These are phyloP conservation scores for Calephelis perditalis DNA, from an alignment of 2,888 invertebrate species.

Conservation along the genomic window DNA sequence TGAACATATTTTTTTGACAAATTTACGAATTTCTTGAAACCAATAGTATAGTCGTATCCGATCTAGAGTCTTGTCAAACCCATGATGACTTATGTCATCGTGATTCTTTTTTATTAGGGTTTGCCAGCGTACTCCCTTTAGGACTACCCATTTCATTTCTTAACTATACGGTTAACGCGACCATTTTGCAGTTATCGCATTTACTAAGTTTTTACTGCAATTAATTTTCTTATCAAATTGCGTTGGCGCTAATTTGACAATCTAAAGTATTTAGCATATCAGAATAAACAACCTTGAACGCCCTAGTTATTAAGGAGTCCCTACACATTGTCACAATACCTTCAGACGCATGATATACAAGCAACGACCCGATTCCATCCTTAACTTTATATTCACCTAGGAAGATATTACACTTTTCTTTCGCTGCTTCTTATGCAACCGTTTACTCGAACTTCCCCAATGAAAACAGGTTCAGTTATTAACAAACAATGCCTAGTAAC, in stretches of 20 bases:
- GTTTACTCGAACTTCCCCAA: not conserved
- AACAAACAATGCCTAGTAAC: not conserved
- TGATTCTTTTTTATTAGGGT: constrained; percentile 26
- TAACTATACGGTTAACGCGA: constrained; percentile 23
- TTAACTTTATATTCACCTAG: not conserved
- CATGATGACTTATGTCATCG: constrained; percentile 29
- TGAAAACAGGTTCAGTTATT: not conserved
- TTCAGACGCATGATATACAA: not conserved
- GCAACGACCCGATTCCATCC: not conserved
- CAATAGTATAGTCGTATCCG: constrained; percentile 28
- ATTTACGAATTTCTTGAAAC: constrained; percentile 32
- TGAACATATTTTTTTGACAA: constrained; percentile 30
- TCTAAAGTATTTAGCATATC: not conserved
- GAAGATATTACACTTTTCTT: not conserved
- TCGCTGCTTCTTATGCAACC: not conserved
- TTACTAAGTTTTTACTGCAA: not conserved
- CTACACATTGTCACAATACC: too few species aligned
- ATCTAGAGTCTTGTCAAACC: constrained; percentile 29
- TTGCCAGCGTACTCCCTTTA: constrained; percentile 30
- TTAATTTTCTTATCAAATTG: not conserved
- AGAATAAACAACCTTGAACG: not conserved
- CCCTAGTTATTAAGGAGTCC: not conserved
- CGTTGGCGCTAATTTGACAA: not conserved
- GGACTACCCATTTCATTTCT: constrained; percentile 31
- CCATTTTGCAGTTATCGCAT: constrained; percentile 24